Base-by-base conservation (phyloP, 2,113 vertebrate species). In the Vimba vimba region DNA sequence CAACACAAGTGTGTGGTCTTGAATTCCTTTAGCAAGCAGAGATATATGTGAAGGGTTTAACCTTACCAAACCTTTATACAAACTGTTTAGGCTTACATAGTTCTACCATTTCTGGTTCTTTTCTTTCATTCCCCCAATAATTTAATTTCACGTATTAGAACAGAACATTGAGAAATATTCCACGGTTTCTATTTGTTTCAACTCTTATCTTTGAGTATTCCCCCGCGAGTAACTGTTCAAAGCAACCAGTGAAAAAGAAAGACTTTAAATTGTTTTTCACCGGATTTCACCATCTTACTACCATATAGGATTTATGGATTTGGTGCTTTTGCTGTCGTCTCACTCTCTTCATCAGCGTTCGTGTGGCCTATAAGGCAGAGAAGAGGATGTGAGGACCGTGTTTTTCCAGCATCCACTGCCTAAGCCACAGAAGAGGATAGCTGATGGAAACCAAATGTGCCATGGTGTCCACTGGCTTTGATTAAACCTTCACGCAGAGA, bases 401-500 rank as follows among this genome's bases (percentile, higher is more conserved):
- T 84, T 85, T 8, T 25, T 85, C 13, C 45, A 87, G 80, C 60
- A 57, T 87, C 62, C 52, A 47, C 50, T 69, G 83, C 68, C 55
- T 68, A 71, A 86, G 43, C 88, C 75, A 59, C 55, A 77, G 79
- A 90, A 86, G 87, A 91, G 84, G 88, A 91, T 88, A 87, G 89
- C 87, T 95, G 92, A 95, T 95, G 90, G 91, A 93, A 94, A 93
- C 93, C 93, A 94, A 94, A 94, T 94, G 94, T 89, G 30, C 62
- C 15, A 50, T 90, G 83, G 87, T 82, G 91, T 91, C 91, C 91
- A 92, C 88, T 92, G 92, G 90, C 84, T 89, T 90, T 92, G 93
- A 94, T 94, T 94, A 93, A 91, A 91, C 86, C 86, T 89, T 89
- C 87, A 84, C 74, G 83, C 86, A 88, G 75, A 82, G 77, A 83